Conservation (phyloP, 2,113 vertebrate species). For the Rhabdomys dilectus region DNA sequence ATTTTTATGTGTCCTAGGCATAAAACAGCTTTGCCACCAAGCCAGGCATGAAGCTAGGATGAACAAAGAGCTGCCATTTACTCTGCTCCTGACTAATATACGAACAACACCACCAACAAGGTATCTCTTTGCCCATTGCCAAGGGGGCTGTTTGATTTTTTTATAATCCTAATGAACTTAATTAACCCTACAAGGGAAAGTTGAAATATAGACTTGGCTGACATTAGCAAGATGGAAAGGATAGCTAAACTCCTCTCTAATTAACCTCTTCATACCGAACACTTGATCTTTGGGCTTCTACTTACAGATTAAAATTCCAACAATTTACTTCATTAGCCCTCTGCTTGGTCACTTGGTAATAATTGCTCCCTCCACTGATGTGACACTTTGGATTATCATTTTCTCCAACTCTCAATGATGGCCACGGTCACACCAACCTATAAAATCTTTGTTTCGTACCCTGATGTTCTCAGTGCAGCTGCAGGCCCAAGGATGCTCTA, state of each 20-base stretch:
- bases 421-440: neutral
- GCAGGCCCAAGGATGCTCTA: neutral
- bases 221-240: neutral
- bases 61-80: too few species aligned
- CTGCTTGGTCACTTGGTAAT: neutral
- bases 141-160: neutral
- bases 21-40: too few species aligned
- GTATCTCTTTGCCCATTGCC: too few species aligned
- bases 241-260: neutral
- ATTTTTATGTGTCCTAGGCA: too few species aligned
- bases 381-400: neutral
- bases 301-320: neutral
- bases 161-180: constrained; percentile 40
- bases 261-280: constrained; percentile 52
- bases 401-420: neutral
- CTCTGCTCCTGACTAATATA: too few species aligned
- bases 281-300: neutral
- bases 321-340: neutral
- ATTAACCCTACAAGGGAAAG: constrained; percentile 40
- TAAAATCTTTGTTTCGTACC: neutral
- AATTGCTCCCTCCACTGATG: neutral
- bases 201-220: constrained; percentile 13
- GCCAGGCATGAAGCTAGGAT: too few species aligned
- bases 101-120: too few species aligned
- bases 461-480: neutral